phyloP scores from a whole-genome alignment of 2,888 invertebrate species.

The Noctua janthe region DNA sequence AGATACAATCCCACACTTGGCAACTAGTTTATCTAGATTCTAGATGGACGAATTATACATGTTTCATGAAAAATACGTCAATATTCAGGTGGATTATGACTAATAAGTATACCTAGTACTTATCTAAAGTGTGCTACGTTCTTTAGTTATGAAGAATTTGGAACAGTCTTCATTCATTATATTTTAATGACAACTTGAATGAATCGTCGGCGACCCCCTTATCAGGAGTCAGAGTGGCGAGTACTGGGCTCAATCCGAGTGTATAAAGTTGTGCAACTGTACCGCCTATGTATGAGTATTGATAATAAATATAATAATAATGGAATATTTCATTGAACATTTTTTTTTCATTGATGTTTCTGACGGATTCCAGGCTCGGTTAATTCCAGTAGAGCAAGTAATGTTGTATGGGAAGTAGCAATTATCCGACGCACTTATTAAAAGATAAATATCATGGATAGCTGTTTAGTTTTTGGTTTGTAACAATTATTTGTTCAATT shows the following conservation, averaged over 20 bases:
- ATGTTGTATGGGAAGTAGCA: constrained; percentile 21
- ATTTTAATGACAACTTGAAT: constrained; percentile 82
- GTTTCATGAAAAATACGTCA: constrained; percentile 30
- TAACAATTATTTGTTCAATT: constrained; percentile 14
- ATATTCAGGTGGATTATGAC: constrained; percentile 20
- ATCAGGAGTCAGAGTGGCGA: constrained; percentile 75
- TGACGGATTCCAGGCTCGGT: constrained; percentile 22
- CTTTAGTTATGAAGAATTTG: constrained; percentile 51
- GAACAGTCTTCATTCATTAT: constrained; percentile 77
- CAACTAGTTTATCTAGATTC: constrained; percentile 44
- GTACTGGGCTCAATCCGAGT: constrained; percentile 72
- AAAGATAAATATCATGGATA: constrained; percentile 8
- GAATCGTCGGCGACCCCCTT: constrained; percentile 81
- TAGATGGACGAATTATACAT: constrained; percentile 12
- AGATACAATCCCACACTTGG: constrained; percentile 31
- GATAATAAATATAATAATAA: constrained; percentile 56
- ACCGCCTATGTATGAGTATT: constrained; percentile 45
- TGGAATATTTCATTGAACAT: constrained; percentile 64
- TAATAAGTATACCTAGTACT: constrained; percentile 4
- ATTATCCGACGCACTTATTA: constrained; percentile 10
- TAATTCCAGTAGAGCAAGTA: constrained; percentile 22
- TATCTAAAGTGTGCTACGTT: constrained; percentile 35
- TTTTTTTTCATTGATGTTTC: constrained; percentile 56
- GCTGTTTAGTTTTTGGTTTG: constrained; percentile 12
- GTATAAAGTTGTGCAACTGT: constrained; percentile 67